Evolutionary conservation across 2,888 invertebrate genomes (phyloP), one percentile per base, ranked within the genome.

Genomic region (Lathronympha strigana): DNA sequence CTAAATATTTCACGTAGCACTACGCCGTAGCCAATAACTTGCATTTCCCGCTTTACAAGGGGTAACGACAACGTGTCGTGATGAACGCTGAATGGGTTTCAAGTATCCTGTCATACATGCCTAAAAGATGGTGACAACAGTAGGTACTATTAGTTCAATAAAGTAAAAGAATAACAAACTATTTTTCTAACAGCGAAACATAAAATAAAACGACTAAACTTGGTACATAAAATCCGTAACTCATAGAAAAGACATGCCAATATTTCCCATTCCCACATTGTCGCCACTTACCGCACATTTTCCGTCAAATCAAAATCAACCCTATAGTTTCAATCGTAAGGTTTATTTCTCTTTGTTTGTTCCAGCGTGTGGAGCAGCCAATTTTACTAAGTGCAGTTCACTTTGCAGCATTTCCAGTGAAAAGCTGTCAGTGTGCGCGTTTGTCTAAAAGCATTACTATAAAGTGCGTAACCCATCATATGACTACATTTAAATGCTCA

Each of bases 371-470:
- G 36, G 53, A 66, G 47, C 36, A 36, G 60, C 64, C 64, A 66
- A 66, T 66, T 64, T 66, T 60, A 47, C 64, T 66, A 66, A 66
- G 64, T 66, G 64, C 64, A 64, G 43, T 45, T 64, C 53, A 54
- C 64, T 66, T 60, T 54, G 64, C 64, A 43, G 40, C 57, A 43
- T 54, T 62, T 25, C 33, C 43, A 11, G 60, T 66, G 64, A 66
- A 60, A 60, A 25, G 45, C 40, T 66, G 64, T 47, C 60, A 60
- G 31, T 25, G 58, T 25, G 38, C 25, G 28, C 60, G 47, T 53
- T 47, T 38, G 60, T 64, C 51, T 66, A 54, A 66, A 66, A 58
- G 63, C 63, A 33, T 64, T 51, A 58, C 51, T 64, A 51, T 64
- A 33, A 58, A 58, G 36, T 50, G 49, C 3, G 15, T 28, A 40